Evolutionary conservation across 2,888 invertebrate genomes (phyloP).

Genomic region (Orthosia cruda): DNA sequence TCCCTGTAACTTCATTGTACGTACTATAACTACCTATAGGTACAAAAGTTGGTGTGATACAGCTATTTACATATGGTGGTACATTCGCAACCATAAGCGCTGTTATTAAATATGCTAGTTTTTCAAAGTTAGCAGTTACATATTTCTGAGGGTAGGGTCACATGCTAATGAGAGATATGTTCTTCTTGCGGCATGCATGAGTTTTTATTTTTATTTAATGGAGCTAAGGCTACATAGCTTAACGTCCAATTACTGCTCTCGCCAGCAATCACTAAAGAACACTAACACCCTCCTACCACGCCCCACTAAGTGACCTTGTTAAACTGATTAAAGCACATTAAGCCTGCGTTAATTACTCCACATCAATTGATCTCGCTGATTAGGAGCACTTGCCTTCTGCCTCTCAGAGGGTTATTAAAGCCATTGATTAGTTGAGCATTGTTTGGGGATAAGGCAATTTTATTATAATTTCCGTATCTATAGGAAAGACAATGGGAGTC

Average conservation of each 20-base stretch:
- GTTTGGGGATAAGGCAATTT: not conserved
- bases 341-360: conserved; percentile 33
- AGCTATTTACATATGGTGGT: too few relatives aligned
- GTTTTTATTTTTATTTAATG: not conserved
- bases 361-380: conserved; percentile 42
- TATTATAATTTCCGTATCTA: not conserved
- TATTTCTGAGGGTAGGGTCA: too few relatives aligned
- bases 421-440: conserved; percentile 30
- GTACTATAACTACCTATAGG: too few relatives aligned
- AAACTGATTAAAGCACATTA: conserved; percentile 38
- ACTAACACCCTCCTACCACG: not conserved
- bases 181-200: too few relatives aligned
- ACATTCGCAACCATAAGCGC: too few relatives aligned
- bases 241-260: not conserved
- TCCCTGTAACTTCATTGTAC: too few relatives aligned
- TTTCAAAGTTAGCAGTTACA: too few relatives aligned
- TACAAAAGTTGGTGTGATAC: too few relatives aligned
- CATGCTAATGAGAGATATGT: too few relatives aligned
- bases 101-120: too few relatives aligned
- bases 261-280: not conserved
- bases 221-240: not conserved
- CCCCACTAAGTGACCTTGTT: conserved; percentile 36
- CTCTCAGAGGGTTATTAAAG: conserved; percentile 16
- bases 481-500: not conserved
- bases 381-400: conserved; percentile 29